Base-by-base conservation (phyloP, 2,113 vertebrate genomes). In the Fregata magnificens region DNA sequence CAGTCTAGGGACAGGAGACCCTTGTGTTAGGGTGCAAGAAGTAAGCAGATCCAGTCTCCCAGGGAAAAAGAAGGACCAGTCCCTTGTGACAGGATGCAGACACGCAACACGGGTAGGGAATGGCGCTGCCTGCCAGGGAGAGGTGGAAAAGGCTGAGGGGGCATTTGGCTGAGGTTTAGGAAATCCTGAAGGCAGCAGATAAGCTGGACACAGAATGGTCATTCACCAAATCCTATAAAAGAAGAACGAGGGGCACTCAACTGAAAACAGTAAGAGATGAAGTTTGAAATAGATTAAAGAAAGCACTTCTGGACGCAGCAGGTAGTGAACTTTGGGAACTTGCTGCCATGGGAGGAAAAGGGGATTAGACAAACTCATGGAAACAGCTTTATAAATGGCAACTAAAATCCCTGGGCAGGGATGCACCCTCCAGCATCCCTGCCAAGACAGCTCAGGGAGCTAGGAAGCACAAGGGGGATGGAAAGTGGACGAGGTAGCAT, bases 301-400 rank as follows among this genome's bases (percentile, higher is more conserved):
- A 79, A 83, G 40, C 92, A 91, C 77, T 94, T 91, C 87, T 89
- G 90, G 90, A 73, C 93, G 55, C 0, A 2, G 55, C 86, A 86
- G 86, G 95, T 38, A 91, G 72, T 78, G 89, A 94, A 94, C 90
- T 96, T 96, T 32, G 76, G 77, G 67, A 84, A 73, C 83, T 83
- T 81, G 36, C 14, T 95, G 83, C 72, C 40, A 66, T 1, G 0
- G 63, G 63, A 86, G 89, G 62, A 86, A 89, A 91, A 73, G 11
- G 67, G 18, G 69, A 84, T 95, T 94, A 94, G n/a, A 72, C 42
- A 82, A 96, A 93, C 67, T 88, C 89, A 21, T 21, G 61, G 67
- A 42, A 95, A 45, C 14, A 86, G 53, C 58, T 82, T 83, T 29
- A 13, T 52, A 80, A 77, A 16, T 1, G 67, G 69, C 80, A 93